These are phyloP conservation scores for Chaetodon trifascialis DNA, from an alignment of 2,113 vertebrate species.

Conservation along the genomic window DNA sequence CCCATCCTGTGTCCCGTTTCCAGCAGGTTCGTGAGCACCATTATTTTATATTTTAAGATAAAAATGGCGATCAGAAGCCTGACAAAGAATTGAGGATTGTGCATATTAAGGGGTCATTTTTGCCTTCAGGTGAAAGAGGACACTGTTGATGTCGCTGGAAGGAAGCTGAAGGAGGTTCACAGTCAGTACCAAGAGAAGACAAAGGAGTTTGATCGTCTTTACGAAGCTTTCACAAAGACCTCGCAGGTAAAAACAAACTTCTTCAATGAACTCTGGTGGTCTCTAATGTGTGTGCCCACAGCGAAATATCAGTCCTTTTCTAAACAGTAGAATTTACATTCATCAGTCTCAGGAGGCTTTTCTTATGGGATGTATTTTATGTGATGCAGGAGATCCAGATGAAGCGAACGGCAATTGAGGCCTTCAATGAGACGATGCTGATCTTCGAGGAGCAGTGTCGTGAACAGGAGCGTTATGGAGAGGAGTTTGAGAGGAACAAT, in stretches of 20 bases:
- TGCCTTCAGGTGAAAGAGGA: conserved; percentile 92
- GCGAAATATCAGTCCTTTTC: not conserved
- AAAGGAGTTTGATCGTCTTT: conserved; percentile 93
- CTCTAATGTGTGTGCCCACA: not conserved
- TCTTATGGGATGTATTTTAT: conserved; percentile 18
- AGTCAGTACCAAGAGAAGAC: conserved; percentile 95
- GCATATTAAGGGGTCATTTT: not conserved
- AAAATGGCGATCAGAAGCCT: not conserved
- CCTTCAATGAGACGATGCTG: conserved; percentile 96
- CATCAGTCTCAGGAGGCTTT: not conserved
- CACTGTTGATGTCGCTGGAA: conserved; percentile 92
- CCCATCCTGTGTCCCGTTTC: conserved; percentile 92
- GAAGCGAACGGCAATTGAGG: conserved; percentile 95
- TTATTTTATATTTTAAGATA: not conserved
- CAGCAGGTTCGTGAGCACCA: conserved; percentile 86
- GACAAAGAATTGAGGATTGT: not conserved
- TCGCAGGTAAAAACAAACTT: conserved; percentile 86
- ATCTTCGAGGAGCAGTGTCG: conserved; percentile 96
- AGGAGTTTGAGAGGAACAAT: conserved; percentile 91
- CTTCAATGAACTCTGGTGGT: not conserved
- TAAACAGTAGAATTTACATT: not conserved
- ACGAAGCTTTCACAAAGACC: conserved; percentile 94
- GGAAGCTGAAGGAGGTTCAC: conserved; percentile 95
- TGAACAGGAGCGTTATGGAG: conserved; percentile 92
- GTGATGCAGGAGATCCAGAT: conserved; percentile 93